Conservation (phyloP, 2,797 vertebrate genomes). For the Allobates femoralis region DNA sequence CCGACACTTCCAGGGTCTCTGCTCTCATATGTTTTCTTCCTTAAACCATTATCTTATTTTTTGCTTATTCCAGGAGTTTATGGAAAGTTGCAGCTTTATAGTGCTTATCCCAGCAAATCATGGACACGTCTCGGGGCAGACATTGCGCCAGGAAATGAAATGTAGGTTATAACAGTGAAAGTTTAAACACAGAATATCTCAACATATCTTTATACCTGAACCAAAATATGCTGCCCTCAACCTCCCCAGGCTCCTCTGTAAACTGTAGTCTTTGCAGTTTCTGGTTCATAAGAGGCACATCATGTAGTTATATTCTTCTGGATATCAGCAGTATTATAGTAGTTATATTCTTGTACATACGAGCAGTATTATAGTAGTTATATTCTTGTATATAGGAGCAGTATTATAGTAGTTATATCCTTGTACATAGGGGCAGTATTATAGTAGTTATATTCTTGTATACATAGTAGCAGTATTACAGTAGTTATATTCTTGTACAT, state of each 20-base stretch:
- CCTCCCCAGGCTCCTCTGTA: background rate
- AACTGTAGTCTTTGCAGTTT: background rate
- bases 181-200: background rate
- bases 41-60: conserved; percentile 49
- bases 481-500: conserved; percentile 6
- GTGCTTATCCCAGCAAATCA: conserved; percentile 72
- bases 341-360: background rate
- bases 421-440: conserved; percentile 12
- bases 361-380: background rate
- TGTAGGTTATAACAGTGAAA: conserved; percentile 65
- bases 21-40: background rate
- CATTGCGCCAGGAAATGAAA: conserved; percentile 76
- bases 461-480: background rate
- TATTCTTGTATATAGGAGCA: conserved; percentile 5
- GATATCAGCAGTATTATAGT: background rate
- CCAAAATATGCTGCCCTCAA: background rate
- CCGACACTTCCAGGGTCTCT: background rate
- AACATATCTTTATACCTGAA: conserved; percentile 27
- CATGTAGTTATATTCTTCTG: background rate
- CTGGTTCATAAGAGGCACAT: background rate
- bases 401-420: conserved; percentile 20
- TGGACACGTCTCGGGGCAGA: conserved; percentile 74
- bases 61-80: conserved; percentile 72
- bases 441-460: conserved; percentile 7
- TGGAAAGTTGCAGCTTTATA: conserved; percentile 74